Percentiles rank a stretch among this genome's conserved stretches.
phyloP scores from a whole-genome alignment of 1,140 invertebrate species.

The Hyposmocoma kahamanoa region DNA sequence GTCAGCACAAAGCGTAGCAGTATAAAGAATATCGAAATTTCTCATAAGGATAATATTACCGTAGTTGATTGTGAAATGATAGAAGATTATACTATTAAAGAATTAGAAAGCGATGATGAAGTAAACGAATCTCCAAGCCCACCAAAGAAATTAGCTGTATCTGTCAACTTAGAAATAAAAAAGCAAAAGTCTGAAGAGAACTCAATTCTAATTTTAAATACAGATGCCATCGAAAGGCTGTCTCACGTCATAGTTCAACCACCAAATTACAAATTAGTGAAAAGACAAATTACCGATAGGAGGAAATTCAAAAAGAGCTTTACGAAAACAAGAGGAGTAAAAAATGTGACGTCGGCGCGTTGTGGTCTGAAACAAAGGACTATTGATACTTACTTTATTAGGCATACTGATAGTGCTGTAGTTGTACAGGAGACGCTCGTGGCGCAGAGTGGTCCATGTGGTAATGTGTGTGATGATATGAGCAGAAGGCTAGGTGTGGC shows the following conservation, averaged over 20 bases:
- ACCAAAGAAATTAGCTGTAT: conserved; percentile 30
- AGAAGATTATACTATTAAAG: conserved; percentile 19
- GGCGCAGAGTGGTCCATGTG: conserved; percentile 12
- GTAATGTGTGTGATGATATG: conserved; percentile 36
- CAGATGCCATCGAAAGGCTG: conserved; percentile 54
- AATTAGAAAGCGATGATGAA: background rate
- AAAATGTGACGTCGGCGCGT: conserved; percentile 19
- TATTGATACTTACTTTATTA: conserved; percentile 39
- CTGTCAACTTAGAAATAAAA: conserved; percentile 61
- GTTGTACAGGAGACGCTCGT: conserved; percentile 16
- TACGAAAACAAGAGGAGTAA: conserved; percentile 13
- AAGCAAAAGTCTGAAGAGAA: conserved; percentile 45
- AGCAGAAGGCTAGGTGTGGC: conserved; percentile 39
- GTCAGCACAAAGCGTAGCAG: conserved; percentile 32
- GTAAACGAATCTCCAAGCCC: conserved; percentile 21
- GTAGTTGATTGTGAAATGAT: conserved; percentile 38
- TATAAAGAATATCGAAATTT: conserved; percentile 34
- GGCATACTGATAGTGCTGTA: conserved; percentile 12
- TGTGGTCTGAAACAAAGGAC: conserved; percentile 36
- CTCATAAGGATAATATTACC: conserved; percentile 25
- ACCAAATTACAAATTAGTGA: conserved; percentile 62
- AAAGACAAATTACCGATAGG: conserved; percentile 39
- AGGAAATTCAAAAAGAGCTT: conserved; percentile 31
- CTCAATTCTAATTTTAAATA: conserved; percentile 62
- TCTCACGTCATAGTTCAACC: conserved; percentile 60